Evolutionary conservation across 2,797 vertebrate species (phyloP), one percentile per base, ranked within the genome.

Genomic region (Pitangus sulphuratus): DNA sequence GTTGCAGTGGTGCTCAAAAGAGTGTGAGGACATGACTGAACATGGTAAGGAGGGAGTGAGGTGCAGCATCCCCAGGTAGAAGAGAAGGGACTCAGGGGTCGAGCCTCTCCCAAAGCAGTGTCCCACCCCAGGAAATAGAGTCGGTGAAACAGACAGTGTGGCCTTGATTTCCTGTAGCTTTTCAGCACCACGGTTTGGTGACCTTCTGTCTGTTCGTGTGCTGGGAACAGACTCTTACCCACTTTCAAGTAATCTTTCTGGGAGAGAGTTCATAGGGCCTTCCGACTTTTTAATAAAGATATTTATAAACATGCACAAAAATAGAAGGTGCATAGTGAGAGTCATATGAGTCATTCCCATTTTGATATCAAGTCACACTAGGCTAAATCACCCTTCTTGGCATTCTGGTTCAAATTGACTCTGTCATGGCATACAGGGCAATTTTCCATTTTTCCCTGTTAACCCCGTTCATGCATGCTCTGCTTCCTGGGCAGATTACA

Each of bases 281-380:
- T 87, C 68, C 4, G 4, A 57, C 76, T 95, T 90, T 45, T 96
- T 91, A 57, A 71, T 75, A 39, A 56, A 53, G 78, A 90, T 97
- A 97, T 97, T 97, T 95, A 94, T 96, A 95, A 95, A 69, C 69
- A 24, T 42, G 62, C 39, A 45, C 86, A 89, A 78, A 96, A 95
- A 96, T 95, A 97, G 93, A 91, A 90, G 53, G 81, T 87, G 83
- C 90, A 60, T 76, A 94, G 90, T 83, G 92, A 94, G 78, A 89
- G 91, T 94, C 83, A 69, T 85, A 89, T 90, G 90, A 96, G 90
- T 97, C 94, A 94, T 79, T 93, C 82, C 47, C 61, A 44, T 89
- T 96, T 89, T 51, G 92, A 50, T 94, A 85, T 2, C 48, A 3
- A 89, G 78, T 90, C 88, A 87, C 83, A 71, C 78, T 6, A 2